A percentile compares a stretch with the other conserved stretches of the same genome.
Conservation (phyloP, 2,113 vertebrate species). For the Bostrychus sinensis region DNA sequence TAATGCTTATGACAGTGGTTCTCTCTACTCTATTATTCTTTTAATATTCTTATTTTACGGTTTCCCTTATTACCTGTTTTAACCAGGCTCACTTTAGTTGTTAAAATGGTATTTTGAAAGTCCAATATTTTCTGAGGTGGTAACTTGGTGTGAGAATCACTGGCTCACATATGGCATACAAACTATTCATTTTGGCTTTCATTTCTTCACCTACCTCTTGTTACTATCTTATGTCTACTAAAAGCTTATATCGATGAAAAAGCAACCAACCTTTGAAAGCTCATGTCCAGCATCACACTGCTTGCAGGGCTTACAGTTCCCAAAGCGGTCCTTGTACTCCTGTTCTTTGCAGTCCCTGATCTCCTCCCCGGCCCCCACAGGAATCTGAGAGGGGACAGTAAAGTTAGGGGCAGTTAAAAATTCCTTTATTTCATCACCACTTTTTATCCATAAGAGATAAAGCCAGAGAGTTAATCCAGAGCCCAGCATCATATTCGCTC, state of each 20-base stretch:
- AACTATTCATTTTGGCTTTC: no score
- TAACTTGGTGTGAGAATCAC: no score
- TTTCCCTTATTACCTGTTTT: no score
- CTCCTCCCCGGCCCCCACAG: constrained; percentile 87
- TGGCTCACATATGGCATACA: no score
- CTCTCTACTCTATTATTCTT: no score
- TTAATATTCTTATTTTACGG: no score
- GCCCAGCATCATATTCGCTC: constrained; percentile 21
- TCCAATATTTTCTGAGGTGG: no score
- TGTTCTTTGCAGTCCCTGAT: constrained; percentile 91
- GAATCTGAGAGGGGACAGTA: constrained; percentile 72
- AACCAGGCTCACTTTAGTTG: no score
- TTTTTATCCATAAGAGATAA: constrained; percentile 41
- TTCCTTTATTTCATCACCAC: constrained; percentile 56
- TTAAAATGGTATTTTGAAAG: no score
- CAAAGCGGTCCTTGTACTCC: constrained; percentile 88
- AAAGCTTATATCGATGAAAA: background rate
- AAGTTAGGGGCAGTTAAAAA: constrained; percentile 46
- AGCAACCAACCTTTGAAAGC: constrained; percentile 87
- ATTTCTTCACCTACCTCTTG: no score
- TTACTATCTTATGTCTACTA: no score
- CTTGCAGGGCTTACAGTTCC: constrained; percentile 88
- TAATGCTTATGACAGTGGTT: no score
- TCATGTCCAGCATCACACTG: constrained; percentile 97
- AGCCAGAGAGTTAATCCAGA: constrained; percentile 8